Percentiles rank a stretch among this genome's conserved stretches.
Evolutionary conservation across 2,888 invertebrate genomes (phyloP).

Genomic region (Drosophila flavopinicola): DNA sequence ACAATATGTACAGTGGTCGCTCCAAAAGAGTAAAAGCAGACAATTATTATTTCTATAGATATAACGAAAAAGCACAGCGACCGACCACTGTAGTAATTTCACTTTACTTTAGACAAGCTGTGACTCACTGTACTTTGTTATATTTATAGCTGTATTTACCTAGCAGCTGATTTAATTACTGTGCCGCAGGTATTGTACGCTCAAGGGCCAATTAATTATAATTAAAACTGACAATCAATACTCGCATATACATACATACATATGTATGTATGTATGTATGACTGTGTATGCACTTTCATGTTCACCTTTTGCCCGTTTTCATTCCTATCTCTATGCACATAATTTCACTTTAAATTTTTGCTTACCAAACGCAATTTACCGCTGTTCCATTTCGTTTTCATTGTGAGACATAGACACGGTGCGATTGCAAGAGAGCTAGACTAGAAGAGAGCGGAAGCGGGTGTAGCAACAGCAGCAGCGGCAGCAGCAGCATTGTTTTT

Average conservation of each 20-base stretch:
- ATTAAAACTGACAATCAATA: slow-evolving; percentile 22
- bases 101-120: too few relatives aligned
- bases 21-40: too few relatives aligned
- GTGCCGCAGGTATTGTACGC: slow-evolving; percentile 5
- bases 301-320: slow-evolving; percentile 24
- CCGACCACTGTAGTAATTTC: too few relatives aligned
- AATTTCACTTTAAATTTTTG: slow-evolving; percentile 38
- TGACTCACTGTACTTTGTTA: background rate
- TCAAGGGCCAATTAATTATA: slow-evolving; percentile 32
- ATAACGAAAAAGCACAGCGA: too few relatives aligned
- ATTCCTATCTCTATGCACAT: slow-evolving; percentile 28
- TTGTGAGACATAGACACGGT: slow-evolving; percentile 17
- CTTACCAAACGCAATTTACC: slow-evolving; percentile 36
- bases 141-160: background rate
- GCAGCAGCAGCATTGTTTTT: slow-evolving; percentile 31
- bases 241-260: slow-evolving; percentile 2
- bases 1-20: too few relatives aligned
- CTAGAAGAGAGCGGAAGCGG: background rate
- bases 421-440: slow-evolving; percentile 20
- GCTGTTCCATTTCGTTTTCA: slow-evolving; percentile 50
- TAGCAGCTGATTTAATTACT: slow-evolving; percentile 21
- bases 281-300: background rate
- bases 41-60: too few relatives aligned
- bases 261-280: background rate
- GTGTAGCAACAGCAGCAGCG: slow-evolving; percentile 4